These are phyloP conservation scores for Siphamia tubifer DNA, from an alignment of 2,113 vertebrate species.

Conservation along the genomic window DNA sequence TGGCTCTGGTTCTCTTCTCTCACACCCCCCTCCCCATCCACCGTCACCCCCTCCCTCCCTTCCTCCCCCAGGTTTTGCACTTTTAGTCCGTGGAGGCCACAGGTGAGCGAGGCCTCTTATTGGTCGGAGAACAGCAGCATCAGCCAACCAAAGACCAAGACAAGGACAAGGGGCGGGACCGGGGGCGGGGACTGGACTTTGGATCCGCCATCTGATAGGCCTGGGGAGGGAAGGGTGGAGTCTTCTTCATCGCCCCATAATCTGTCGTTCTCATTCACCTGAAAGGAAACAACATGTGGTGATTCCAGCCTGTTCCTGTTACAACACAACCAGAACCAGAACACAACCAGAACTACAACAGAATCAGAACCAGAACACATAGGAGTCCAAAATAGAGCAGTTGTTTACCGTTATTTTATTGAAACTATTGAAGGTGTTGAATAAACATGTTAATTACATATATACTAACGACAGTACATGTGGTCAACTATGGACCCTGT, in stretches of 20 bases:
- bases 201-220: constrained; percentile 47
- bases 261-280: constrained; percentile 73
- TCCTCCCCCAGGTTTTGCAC: not conserved
- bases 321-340: no score
- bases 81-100: constrained; percentile 27
- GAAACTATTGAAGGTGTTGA: no score
- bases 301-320: no score
- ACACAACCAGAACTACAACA: no score
- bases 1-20: constrained; percentile 5
- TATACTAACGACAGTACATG: no score
- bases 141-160: constrained; percentile 39
- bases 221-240: constrained; percentile 63
- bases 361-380: no score
- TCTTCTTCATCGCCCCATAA: constrained; percentile 68
- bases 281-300: not conserved
- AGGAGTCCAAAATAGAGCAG: no score
- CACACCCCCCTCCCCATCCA: not conserved
- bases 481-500: no score
- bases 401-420: no score
- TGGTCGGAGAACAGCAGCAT: constrained; percentile 46
- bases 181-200: constrained; percentile 6
- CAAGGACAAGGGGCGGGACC: not conserved
- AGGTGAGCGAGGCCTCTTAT: constrained; percentile 2
- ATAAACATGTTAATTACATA: no score
- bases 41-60: not conserved